Percentiles rank a stretch among this genome's conserved stretches.
Evolutionary conservation across 2,888 invertebrate species (phyloP).

Genomic region (Drosophila demipolita): DNA sequence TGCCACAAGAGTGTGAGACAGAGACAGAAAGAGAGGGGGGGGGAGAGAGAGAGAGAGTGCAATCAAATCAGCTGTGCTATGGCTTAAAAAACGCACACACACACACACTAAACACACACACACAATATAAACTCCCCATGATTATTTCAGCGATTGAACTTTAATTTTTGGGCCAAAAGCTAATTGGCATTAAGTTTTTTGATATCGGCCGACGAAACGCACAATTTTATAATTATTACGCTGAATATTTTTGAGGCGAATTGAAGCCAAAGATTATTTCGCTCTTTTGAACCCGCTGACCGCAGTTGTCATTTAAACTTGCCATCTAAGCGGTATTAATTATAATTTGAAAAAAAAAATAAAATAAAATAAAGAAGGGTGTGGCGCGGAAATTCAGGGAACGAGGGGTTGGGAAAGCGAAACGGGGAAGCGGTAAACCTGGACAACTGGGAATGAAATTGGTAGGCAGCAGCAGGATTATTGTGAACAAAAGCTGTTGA

Average conservation of each 20-base stretch:
- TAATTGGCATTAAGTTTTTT: slow-evolving; percentile 57
- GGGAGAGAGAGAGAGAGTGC: neutral
- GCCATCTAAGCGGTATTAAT: slow-evolving; percentile 54
- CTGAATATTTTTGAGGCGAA: slow-evolving; percentile 18
- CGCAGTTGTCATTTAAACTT: slow-evolving; percentile 53
- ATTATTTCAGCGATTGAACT: slow-evolving; percentile 40
- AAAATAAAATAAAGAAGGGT: neutral
- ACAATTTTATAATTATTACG: slow-evolving; percentile 51
- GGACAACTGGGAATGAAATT: slow-evolving; percentile 4
- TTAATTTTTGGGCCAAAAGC: slow-evolving; percentile 49
- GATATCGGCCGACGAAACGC: slow-evolving; percentile 17
- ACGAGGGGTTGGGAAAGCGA: neutral
- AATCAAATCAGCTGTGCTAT: slow-evolving; percentile 56
- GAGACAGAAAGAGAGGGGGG: neutral
- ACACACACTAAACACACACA: neutral
- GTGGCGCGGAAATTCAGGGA: neutral
- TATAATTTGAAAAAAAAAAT: slow-evolving; percentile 54
- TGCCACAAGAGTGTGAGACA: slow-evolving; percentile 23
- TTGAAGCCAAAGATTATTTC: slow-evolving; percentile 41
- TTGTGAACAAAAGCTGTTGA: slow-evolving; percentile 23
- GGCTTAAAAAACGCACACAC: slow-evolving; percentile 36
- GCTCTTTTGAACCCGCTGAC: slow-evolving; percentile 48
- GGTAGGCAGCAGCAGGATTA: slow-evolving; percentile 21
- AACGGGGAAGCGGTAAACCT: neutral
- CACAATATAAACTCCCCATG: slow-evolving; percentile 15